Evolutionary conservation across 2,797 vertebrate genomes (phyloP).

Genomic region (Percopsis omiscomaycus): DNA sequence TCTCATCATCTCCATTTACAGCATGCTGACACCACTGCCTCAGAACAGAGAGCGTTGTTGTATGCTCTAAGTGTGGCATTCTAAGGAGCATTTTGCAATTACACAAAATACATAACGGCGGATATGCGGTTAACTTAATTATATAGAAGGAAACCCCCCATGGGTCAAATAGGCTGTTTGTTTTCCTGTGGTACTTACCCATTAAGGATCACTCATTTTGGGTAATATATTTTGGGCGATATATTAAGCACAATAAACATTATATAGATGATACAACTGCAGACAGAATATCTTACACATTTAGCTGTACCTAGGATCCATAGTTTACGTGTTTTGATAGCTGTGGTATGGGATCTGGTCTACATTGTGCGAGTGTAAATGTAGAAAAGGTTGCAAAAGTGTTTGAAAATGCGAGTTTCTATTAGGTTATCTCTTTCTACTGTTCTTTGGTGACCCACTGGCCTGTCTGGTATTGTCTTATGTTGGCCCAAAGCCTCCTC

Average conservation of each 20-base stretch:
- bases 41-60: not conserved
- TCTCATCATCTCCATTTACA: no score
- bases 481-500: not conserved
- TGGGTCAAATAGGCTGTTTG: not conserved
- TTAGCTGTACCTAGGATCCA: conserved; percentile 10
- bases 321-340: conserved; percentile 11
- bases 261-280: no score
- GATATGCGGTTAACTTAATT: not conserved
- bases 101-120: not conserved
- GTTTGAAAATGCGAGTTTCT: conserved; percentile 2
- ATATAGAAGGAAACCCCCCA: not conserved
- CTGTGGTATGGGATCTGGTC: not conserved
- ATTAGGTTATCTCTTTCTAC: not conserved
- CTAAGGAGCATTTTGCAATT: not conserved
- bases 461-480: conserved; percentile 7
- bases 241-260: no score
- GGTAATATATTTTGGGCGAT: not conserved
- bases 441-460: not conserved
- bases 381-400: not conserved
- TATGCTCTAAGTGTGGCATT: not conserved
- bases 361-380: conserved; percentile 6
- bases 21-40: conserved; percentile 21
- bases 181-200: conserved; percentile 1
- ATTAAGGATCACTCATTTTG: not conserved
- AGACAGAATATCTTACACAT: no score